Evolutionary conservation across 2,113 vertebrate genomes (phyloP).

Genomic region (Oreochromis aureus): DNA sequence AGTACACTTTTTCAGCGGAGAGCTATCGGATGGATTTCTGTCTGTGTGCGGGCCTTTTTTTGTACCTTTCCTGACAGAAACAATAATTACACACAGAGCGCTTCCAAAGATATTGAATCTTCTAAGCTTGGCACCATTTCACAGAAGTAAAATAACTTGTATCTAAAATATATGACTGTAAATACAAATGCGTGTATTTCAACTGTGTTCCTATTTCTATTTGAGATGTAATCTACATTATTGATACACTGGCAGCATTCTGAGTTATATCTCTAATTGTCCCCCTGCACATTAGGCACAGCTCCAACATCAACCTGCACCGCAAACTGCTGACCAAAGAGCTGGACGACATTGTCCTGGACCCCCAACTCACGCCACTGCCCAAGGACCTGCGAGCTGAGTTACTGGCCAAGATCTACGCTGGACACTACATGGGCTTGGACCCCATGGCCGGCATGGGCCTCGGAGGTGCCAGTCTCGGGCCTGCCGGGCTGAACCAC

Average conservation of each 20-base stretch:
- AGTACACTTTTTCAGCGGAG: constrained; percentile 9
- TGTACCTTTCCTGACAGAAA: not conserved
- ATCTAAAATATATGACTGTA: not conserved
- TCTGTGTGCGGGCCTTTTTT: not conserved
- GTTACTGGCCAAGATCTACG: constrained; percentile 96
- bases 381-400: constrained; percentile 94
- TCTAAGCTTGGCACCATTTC: not conserved
- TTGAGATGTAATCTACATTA: not conserved
- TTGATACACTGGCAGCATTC: not conserved
- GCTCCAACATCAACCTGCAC: constrained; percentile 99
- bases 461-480: constrained; percentile 37
- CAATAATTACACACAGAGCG: not conserved
- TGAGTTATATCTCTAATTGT: not conserved
- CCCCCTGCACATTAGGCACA: constrained; percentile 80
- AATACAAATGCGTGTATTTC: not conserved
- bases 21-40: constrained; percentile 13
- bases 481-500: constrained; percentile 62
- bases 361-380: constrained; percentile 89
- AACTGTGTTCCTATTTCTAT: not conserved
- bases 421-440: constrained; percentile 85
- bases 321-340: constrained; percentile 99
- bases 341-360: constrained; percentile 99
- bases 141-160: not conserved
- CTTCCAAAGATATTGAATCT: not conserved
- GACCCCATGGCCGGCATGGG: constrained; percentile 68